Percentiles rank a stretch among this genome's conserved stretches.
Conservation (phyloP, 2,113 vertebrate species). For the Aegotheles bennettii region DNA sequence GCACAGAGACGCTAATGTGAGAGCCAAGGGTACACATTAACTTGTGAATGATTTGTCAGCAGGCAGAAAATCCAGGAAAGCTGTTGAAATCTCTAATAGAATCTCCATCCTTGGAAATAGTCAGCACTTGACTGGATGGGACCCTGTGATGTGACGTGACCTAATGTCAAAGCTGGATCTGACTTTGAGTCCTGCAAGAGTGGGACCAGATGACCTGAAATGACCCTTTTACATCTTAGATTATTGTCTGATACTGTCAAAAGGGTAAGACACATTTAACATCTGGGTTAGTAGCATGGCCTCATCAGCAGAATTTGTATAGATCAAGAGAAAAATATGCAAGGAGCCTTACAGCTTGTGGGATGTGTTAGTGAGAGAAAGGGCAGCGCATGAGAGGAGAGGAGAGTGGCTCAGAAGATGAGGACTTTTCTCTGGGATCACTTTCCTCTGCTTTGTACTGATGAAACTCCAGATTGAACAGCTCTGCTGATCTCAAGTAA, state of each 20-base stretch:
- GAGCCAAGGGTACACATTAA: neutral
- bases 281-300: neutral
- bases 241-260: neutral
- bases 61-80: neutral
- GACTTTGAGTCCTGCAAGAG: neutral
- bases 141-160: no score
- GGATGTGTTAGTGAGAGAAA: neutral
- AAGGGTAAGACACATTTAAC: neutral
- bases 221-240: neutral
- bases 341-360: neutral
- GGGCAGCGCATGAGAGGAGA: neutral
- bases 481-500: neutral
- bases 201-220: neutral
- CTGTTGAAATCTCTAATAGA: neutral
- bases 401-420: neutral
- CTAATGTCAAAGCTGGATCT: neutral
- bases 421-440: neutral
- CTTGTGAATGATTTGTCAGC: neutral
- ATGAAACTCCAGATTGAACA: neutral
- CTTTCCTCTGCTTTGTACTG: neutral
- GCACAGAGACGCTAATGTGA: neutral
- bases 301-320: neutral
- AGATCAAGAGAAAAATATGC: neutral
- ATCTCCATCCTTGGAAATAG: neutral
- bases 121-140: neutral